Base-by-base conservation (phyloP, 2,888 invertebrate genomes). In the Apeira syringaria region DNA sequence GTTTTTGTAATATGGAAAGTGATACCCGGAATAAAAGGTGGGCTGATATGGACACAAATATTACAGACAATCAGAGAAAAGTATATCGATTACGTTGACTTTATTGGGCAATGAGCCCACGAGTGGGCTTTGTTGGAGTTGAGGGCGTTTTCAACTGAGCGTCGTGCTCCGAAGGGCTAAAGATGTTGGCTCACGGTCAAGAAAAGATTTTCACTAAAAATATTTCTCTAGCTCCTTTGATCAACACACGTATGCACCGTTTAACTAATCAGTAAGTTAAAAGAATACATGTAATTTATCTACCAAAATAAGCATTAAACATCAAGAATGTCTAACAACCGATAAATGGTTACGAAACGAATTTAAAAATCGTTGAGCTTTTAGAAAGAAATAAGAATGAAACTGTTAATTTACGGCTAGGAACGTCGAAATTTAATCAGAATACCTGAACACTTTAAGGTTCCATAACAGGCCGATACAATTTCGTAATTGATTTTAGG, bases 1-100 rank as follows among this genome's bases (percentile, higher is more conserved):
- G 40, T 42, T 51, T 50, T 55, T 50, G 52, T 49, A 38, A 62
- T 26, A 18, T 59, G 53, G 61, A 56, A 67, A 67, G 58, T 41
- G 52, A 56, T 59, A 58, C 51, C 30, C 38, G 25, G 27, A 20
- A 18, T 52, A 24, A 49, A 60, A 53, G 63, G 69, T 62, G 67
- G 64, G 57, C 57, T 37, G 26, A 30, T 41, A 33, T 29, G 5
- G 7, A 5, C 20, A 7, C 5, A 20, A 20, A 20, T 5, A 20
- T 20, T 20, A 20, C 20, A 20, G 7, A 20, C 20, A 20, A 2
- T 17, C 5, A 17, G 17, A 4, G 17, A 5, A 1, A 1, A 17
- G 4, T 17, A 5, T 1, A 17, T 6, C 17, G 17, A 17, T 17
- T 6, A 17, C n/a, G n/a, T n/a, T n/a, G n/a, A n/a, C n/a, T n/a